Evolutionary conservation across 2,797 vertebrate species (phyloP).

Genomic region (Hyperoplus immaculatus): DNA sequence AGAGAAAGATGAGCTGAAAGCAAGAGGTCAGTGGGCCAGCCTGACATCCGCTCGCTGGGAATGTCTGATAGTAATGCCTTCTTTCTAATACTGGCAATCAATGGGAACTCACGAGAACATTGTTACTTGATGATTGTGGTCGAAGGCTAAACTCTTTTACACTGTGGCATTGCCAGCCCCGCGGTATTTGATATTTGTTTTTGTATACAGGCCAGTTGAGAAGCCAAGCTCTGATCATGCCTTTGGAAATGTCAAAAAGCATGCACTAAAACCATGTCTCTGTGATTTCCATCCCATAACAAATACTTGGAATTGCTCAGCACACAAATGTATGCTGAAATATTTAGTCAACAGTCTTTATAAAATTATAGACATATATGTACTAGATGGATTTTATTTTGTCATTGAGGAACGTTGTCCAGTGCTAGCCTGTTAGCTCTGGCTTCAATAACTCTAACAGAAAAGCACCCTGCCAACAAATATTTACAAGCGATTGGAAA

Average conservation of each 20-base stretch:
- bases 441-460: slow-evolving; percentile 31
- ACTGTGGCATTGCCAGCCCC: slow-evolving; percentile 19
- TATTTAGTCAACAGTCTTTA: neutral
- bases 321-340: neutral
- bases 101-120: slow-evolving; percentile 47
- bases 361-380: neutral
- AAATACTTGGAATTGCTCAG: neutral
- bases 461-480: slow-evolving; percentile 36
- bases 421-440: slow-evolving; percentile 3
- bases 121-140: slow-evolving; percentile 54
- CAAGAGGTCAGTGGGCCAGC: slow-evolving; percentile 74
- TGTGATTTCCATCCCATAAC: neutral
- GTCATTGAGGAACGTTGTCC: neutral
- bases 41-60: slow-evolving; percentile 59
- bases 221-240: slow-evolving; percentile 26
- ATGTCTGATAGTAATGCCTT: slow-evolving; percentile 57
- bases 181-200: slow-evolving; percentile 40
- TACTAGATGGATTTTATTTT: neutral
- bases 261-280: neutral
- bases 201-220: slow-evolving; percentile 15
- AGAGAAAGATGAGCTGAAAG: slow-evolving; percentile 75
- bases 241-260: slow-evolving; percentile 37
- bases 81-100: slow-evolving; percentile 68
- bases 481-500: slow-evolving; percentile 60
- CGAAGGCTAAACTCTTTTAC: slow-evolving; percentile 45